These are phyloP conservation scores for Dissostichus mawsoni DNA, from an alignment of 2,113 vertebrate genomes.

Conservation along the genomic window DNA sequence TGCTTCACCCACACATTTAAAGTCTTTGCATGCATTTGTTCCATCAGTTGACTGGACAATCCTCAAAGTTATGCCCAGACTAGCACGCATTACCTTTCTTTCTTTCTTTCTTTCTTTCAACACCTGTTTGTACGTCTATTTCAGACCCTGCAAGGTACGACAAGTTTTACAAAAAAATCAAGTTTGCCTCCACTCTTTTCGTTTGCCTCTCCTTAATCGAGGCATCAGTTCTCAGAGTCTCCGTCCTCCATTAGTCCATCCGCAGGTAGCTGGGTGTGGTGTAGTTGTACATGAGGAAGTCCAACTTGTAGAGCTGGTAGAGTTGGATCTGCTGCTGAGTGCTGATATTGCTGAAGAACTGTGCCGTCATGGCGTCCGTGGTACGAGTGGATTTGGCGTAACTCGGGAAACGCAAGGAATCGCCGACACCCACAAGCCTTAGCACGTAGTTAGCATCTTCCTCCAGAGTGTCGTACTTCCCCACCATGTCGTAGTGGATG, in stretches of 20 bases:
- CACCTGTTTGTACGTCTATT: constrained; percentile 36
- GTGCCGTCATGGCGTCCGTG: constrained; percentile 97
- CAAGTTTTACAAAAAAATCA: constrained; percentile 53
- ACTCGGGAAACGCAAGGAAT: constrained; percentile 92
- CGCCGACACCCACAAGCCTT: constrained; percentile 88
- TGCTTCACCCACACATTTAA: constrained; percentile 62
- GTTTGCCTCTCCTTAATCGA: constrained; percentile 31
- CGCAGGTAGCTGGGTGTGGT: constrained; percentile 96
- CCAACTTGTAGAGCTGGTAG: constrained; percentile 96
- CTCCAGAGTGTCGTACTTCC: constrained; percentile 97
- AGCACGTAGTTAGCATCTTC: constrained; percentile 94
- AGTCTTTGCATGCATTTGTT: constrained; percentile 57
- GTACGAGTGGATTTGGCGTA: constrained; percentile 98
- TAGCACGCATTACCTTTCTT: constrained; percentile 18
- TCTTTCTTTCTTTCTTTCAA: constrained; percentile 22
- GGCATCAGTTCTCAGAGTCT: constrained; percentile 53
- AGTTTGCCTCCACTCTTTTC: constrained; percentile 47
- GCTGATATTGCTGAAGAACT: constrained; percentile 99
- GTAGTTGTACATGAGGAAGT: constrained; percentile 99
- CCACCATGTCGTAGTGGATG: constrained; percentile 97
- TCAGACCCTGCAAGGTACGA: constrained; percentile 40
- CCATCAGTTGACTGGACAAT: constrained; percentile 40
- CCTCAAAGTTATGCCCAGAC: constrained; percentile 16
- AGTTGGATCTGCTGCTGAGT: constrained; percentile 91
- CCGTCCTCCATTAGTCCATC: constrained; percentile 85